Conservation (phyloP, 2,797 vertebrate genomes). For the Syndactyla subalaris region DNA sequence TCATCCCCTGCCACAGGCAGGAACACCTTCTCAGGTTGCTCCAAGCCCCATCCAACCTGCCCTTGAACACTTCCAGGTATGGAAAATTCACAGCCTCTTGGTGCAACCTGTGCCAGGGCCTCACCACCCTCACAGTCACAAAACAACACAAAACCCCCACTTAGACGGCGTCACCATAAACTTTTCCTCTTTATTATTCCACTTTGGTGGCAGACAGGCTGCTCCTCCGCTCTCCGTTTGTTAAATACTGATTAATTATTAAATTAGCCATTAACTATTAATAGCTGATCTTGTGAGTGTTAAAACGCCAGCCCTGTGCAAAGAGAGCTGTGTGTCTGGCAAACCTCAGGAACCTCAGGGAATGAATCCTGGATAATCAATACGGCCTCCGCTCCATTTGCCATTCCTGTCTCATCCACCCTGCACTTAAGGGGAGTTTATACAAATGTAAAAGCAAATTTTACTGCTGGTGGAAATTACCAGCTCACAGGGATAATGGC, state of each 20-base stretch:
- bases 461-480: neutral
- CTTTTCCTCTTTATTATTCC: conserved; percentile 23
- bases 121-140: neutral
- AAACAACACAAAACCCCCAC: neutral
- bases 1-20: neutral
- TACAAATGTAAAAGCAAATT: conserved; percentile 18
- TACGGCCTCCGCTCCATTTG: conserved; percentile 18
- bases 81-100: fast-evolving
- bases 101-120: neutral
- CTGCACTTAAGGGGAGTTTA: conserved; percentile 39
- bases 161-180: neutral
- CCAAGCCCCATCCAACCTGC: fast-evolving
- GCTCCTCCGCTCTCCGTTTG: conserved; percentile 43
- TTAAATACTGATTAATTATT: conserved; percentile 73
- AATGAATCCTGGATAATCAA: conserved; percentile 63
- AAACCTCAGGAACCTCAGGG: conserved; percentile 41
- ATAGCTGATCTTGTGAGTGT: conserved; percentile 49
- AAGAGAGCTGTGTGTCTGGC: conserved; percentile 44
- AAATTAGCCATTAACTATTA: conserved; percentile 67
- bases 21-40: neutral
- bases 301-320: conserved; percentile 45
- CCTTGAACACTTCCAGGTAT: neutral
- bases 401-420: conserved; percentile 7
- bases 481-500: neutral
- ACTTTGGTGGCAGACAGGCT: conserved; percentile 34